Conservation (phyloP, 23 tunicate species). For the Phallusia fumigata region DNA sequence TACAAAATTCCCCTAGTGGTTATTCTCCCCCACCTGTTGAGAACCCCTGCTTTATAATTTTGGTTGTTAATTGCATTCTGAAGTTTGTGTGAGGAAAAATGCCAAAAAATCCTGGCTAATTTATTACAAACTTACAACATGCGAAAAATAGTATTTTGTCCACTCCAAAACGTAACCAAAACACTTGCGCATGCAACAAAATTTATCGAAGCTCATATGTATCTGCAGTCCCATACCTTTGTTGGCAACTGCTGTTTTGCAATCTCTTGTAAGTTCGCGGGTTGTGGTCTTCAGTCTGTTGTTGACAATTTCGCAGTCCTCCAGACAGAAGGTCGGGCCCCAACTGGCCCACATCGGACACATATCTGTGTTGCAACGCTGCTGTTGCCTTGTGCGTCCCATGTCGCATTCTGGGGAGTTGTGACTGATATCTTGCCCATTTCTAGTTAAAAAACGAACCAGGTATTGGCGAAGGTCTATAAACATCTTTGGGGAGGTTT, state of each 20-base stretch:
- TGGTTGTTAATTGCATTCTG: no score
- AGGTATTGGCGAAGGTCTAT: background rate
- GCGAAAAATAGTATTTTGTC: no score
- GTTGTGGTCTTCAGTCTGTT: background rate
- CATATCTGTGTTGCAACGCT: background rate
- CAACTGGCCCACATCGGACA: conserved; percentile 15
- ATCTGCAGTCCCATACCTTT: background rate
- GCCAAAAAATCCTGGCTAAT: no score
- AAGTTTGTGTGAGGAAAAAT: no score
- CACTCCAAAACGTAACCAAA: no score
- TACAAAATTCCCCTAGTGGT: no score
- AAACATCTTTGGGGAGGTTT: no score
- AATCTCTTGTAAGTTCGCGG: background rate
- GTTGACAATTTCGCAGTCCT: background rate
- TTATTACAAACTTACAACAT: no score
- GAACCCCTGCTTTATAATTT: no score
- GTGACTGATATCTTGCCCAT: background rate
- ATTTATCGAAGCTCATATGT: no score
- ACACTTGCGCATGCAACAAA: no score
- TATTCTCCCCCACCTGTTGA: no score
- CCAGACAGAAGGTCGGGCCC: conserved; percentile 6
- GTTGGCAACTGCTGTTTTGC: background rate
- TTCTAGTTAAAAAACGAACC: background rate
- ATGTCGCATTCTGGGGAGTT: background rate
- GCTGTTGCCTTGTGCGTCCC: background rate